Base-by-base conservation (phyloP, 2,113 vertebrate species). In the Nothobranchius furzeri region DNA sequence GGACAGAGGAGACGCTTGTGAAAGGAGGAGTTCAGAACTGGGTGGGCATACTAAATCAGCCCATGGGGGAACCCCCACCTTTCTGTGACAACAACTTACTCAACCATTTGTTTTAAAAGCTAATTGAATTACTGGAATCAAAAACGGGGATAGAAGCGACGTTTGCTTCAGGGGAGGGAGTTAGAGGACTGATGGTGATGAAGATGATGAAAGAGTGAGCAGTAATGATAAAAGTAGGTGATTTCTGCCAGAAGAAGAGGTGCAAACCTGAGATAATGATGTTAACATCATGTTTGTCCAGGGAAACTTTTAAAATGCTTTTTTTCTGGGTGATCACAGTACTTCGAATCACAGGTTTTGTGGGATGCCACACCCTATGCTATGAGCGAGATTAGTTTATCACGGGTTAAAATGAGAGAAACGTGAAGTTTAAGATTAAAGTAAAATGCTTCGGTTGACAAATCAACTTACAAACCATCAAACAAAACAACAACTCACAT, bases 101-200 rank as follows among this genome's bases (percentile, higher is more conserved):
- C 11, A 43, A 68, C 12, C 37, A 57, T 86, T 88, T 89, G 82
- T 89, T 92, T 88, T 87, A 82, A 67, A 60, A 73, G 70, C 69
- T 84, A 89, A 89, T 73, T 86, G 58, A 85, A 87, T 89, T 82
- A 86, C 80, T 66, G 47, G 71, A 85, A 75, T 81, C 73, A 81
- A 85, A 81, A 87, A 83, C 70, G 75, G 64, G 60, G 70, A 60
- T 64, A 73, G 68, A 51, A 60, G 75, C 61, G 78, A 79, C 30
- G 30, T 30, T 30, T 30, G 30, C 71, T 82, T 85, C 64, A 83
- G 73, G 84, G 73, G 67, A 65, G 62, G 14, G 14, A 72, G 62
- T 78, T 78, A 54, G 68, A 73, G 63, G 61, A 73, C 56, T 80
- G 67, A 84, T 63, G 77, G 70, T 45, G 79, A 87, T 87, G 85